phyloP scores from a whole-genome alignment of 2,113 vertebrate species.

The Mus pahari region DNA sequence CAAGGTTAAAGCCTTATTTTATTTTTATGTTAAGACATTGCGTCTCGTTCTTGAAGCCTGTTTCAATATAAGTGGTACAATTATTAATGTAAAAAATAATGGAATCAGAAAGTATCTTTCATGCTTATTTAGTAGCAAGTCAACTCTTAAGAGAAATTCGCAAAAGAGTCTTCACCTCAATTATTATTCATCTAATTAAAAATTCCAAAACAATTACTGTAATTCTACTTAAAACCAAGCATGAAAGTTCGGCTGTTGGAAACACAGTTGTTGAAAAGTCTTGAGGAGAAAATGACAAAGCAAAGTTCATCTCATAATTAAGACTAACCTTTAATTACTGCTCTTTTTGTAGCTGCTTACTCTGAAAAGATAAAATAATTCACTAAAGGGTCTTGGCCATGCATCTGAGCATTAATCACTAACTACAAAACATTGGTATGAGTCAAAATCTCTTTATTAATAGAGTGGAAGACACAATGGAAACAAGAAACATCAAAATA shows the following conservation, averaged over 20 bases:
- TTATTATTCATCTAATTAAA: constrained; percentile 80
- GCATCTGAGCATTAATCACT: neutral
- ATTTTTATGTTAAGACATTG: constrained; percentile 60
- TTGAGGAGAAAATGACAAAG: constrained; percentile 73
- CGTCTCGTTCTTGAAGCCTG: constrained; percentile 57
- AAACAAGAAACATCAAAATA: constrained; percentile 25
- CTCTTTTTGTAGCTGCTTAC: constrained; percentile 63
- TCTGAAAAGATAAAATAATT: constrained; percentile 73
- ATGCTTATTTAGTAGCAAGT: constrained; percentile 71
- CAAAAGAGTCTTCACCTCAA: constrained; percentile 70
- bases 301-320: constrained; percentile 73
- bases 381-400: constrained; percentile 37
- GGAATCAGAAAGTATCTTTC: constrained; percentile 75
- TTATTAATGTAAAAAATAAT: constrained; percentile 75
- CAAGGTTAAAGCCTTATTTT: constrained; percentile 42
- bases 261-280: constrained; percentile 68
- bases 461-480: neutral
- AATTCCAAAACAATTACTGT: constrained; percentile 77
- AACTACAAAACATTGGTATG: neutral
- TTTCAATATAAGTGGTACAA: constrained; percentile 68
- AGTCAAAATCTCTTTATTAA: constrained; percentile 38
- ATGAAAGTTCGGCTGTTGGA: constrained; percentile 67
- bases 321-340: constrained; percentile 75
- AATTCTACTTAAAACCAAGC: constrained; percentile 72
- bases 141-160: constrained; percentile 68